A percentile compares a stretch with the other conserved stretches of the same genome.
phyloP scores from a whole-genome alignment of 2,113 vertebrate species.

The Mormyrus iriodes region DNA sequence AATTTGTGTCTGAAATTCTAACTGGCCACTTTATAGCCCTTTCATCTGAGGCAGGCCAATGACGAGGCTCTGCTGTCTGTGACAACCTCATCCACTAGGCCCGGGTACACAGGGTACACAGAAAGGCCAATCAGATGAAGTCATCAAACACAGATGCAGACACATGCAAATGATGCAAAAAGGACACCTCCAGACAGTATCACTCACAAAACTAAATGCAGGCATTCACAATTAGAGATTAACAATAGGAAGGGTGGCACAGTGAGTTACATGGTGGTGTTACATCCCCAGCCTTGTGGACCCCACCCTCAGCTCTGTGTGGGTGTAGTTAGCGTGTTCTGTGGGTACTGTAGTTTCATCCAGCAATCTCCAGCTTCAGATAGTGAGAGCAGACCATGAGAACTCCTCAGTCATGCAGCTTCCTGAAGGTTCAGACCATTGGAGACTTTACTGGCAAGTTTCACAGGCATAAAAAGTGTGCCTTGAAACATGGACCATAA shows the following conservation, averaged over 20 bases:
- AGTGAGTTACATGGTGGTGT: not conserved
- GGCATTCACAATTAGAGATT: not conserved
- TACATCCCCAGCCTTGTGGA: not conserved
- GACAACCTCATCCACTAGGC: not conserved
- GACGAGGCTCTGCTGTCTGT: not conserved
- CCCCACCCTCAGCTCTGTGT: not conserved
- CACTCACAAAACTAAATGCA: not conserved
- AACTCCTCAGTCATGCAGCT: not conserved
- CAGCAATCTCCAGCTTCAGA: not conserved
- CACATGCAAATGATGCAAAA: not conserved
- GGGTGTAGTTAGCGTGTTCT: not conserved
- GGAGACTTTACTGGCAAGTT: not conserved
- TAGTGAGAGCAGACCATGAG: not conserved
- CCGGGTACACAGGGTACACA: not conserved
- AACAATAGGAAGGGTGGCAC: not conserved
- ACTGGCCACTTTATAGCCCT: constrained; percentile 37
- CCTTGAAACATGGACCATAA: not conserved
- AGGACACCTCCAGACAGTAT: not conserved
- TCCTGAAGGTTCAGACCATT: not conserved
- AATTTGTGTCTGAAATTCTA: constrained; percentile 31
- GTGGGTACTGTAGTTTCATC: not conserved
- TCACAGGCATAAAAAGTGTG: not conserved
- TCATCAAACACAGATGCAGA: not conserved
- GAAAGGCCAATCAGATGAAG: not conserved
- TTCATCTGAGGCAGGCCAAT: constrained; percentile 40